Evolutionary conservation across 2,888 invertebrate genomes (phyloP).

Genomic region (Ethmia dodecea): DNA sequence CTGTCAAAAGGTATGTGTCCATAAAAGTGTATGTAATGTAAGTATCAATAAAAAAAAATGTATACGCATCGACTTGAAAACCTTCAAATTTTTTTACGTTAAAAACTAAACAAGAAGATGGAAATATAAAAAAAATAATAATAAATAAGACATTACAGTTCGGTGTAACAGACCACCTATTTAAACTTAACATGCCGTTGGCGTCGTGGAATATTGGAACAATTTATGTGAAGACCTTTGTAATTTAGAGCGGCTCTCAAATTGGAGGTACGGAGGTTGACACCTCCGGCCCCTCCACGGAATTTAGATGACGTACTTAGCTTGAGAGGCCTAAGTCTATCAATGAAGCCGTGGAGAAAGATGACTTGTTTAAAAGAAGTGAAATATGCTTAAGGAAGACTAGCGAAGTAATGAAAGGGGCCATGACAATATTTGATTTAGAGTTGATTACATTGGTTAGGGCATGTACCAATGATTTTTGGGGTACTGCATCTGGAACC

Average conservation of each 20-base stretch:
- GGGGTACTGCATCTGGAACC: too few species aligned
- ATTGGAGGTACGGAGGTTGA: constrained; percentile 66
- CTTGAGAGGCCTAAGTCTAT: constrained; percentile 1
- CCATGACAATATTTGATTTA: too few species aligned
- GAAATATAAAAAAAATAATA: background rate
- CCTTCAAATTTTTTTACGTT: too few species aligned
- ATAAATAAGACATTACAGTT: background rate
- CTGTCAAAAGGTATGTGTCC: too few species aligned
- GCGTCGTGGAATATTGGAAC: constrained; percentile 70
- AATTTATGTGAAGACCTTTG: constrained; percentile 73
- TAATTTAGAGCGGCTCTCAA: constrained; percentile 70
- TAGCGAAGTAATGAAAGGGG: too few species aligned
- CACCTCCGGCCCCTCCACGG: constrained; percentile 42
- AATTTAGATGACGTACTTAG: constrained; percentile 44
- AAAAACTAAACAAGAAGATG: background rate
- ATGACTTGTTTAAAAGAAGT: too few species aligned
- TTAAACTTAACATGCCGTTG: constrained; percentile 63
- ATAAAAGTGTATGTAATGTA: too few species aligned
- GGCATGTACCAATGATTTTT: too few species aligned
- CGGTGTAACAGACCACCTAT: constrained; percentile 41
- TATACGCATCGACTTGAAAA: too few species aligned
- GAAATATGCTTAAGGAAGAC: too few species aligned
- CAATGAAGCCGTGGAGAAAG: constrained; percentile 1
- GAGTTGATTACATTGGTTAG: too few species aligned
- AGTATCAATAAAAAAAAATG: too few species aligned